A percentile compares a stretch with the other conserved stretches of the same genome.
Conservation (phyloP, 2,113 vertebrate species). For the Meriones unguiculatus region DNA sequence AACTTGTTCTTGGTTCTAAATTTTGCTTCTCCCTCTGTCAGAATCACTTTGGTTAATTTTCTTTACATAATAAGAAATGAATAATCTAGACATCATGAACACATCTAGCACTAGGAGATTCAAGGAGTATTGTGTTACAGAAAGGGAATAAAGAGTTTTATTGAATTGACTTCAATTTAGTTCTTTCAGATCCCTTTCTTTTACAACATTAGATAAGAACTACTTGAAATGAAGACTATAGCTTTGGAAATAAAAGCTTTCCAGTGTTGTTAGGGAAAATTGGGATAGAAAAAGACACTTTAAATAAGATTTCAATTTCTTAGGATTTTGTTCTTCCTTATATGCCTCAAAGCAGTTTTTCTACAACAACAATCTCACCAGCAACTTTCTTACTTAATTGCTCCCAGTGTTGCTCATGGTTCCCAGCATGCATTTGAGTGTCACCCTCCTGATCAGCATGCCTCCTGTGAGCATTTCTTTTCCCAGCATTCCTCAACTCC, state of each 20-base stretch:
- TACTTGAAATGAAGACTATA: constrained; percentile 66
- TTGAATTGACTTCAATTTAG: constrained; percentile 56
- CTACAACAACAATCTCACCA: neutral
- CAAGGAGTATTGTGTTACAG: constrained; percentile 39
- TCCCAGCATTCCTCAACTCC: neutral
- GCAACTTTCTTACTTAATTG: constrained; percentile 17
- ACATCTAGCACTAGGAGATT: constrained; percentile 18
- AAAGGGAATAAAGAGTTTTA: constrained; percentile 32
- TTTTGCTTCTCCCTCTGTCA: constrained; percentile 26
- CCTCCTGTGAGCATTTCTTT: neutral
- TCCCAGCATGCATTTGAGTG: neutral
- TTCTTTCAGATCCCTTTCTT: constrained; percentile 59
- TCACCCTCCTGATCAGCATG: no score
- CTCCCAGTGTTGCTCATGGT: neutral
- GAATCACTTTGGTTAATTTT: constrained; percentile 67
- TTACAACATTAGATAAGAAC: constrained; percentile 17
- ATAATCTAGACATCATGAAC: constrained; percentile 36
- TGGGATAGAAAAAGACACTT: constrained; percentile 60
- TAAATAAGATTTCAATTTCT: constrained; percentile 56
- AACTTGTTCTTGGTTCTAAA: constrained; percentile 56
- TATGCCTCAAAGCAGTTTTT: neutral
- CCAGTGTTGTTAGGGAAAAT: neutral
- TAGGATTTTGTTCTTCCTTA: constrained; percentile 45
- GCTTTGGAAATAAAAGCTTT: constrained; percentile 66
- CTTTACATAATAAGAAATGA: constrained; percentile 57